Evolutionary conservation across 1,140 invertebrate species (phyloP), one percentile per base, ranked within the genome.

Genomic region (Pentalonia nigronervosa): DNA sequence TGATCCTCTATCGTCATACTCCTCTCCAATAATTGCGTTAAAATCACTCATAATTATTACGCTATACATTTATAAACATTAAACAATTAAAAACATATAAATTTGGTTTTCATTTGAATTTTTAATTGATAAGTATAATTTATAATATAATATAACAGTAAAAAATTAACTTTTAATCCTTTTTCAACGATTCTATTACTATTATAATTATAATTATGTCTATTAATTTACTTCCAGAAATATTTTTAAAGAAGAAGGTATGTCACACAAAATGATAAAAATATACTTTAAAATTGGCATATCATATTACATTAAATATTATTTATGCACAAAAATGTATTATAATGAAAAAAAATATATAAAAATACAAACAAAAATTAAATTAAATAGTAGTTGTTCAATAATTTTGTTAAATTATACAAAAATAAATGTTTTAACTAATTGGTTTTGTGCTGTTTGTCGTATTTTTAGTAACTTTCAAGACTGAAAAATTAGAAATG

Each of bases 401-500:
- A n/a, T 76, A n/a, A 76, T 76, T 76, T n/a, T 76, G 14, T 67
- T 67, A 17, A n/a, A 67, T 67, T 67, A 14, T n/a, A 76, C 60
- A 76, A n/a, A 76, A 76, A n/a, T 76, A n/a, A 76, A 76, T n/a
- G 17, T 76, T 76, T 76, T n/a, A 76, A 76, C 60, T 76, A 76
- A 76, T 76, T 76, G 60, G 60, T 76, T 76, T 76, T 76, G 17
- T 76, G n/a, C 7, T 76, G 30, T 67, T n/a, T 20, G 6, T 67
- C n/a, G 30, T 87, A 30, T 87, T 48, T 48, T 25, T 83, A 93
- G 91, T 81, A 50, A 84, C 48, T 41, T 53, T 86, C 14, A 81
- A 93, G 91, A 93, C 91, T 93, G 91, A 93, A 53, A 48, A 53
- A 6, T 36, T 84, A 17, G 45, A 92, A 48, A 92, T 50, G 25